Evolutionary conservation across 2,888 invertebrate genomes (phyloP), one percentile per base, ranked within the genome.

Genomic region (Megastigmus dorsalis): DNA sequence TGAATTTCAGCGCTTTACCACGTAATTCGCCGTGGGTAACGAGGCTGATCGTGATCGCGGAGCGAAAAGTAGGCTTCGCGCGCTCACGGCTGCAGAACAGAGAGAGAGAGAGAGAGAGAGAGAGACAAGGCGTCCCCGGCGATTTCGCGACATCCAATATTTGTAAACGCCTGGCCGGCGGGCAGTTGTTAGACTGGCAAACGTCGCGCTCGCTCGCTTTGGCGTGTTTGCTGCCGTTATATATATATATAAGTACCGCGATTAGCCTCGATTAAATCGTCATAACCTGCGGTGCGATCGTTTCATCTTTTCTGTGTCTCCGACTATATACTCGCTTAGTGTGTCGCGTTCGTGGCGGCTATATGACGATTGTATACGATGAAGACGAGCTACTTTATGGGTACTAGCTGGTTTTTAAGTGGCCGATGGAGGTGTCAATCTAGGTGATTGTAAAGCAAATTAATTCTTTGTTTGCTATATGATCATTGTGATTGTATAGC

Each of bases 211-310:
- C 1, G 5, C 48, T n/a, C 9, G 62, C 10, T 13, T 9, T 36
- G 5, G 57, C 41, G n/a, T 28, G n/a, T n/a, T 26, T 23, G 15
- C 26, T n/a, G n/a, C n/a, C n/a, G n/a, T n/a, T n/a, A n/a, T n/a
- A n/a, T n/a, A n/a, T n/a, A n/a, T n/a, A n/a, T n/a, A n/a, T n/a
- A n/a, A n/a, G n/a, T n/a, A n/a, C 18, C 33, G n/a, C n/a, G 62
- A 62, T 62, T 62, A 48, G 48, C 48, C 48, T 62, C 62, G 62
- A 62, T 62, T 62, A 62, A 62, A 62, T 62, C 48, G 62, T 48
- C 48, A 48, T 62, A n/a, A 36, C n/a, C n/a, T 20, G 3, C 10
- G 1, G 26, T 7, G 4, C 26, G 5, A n/a, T 15, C 9, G 26
- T 23, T 65, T 38, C 6, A 33, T 26, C 38, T 63, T 7, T 65